Conservation (phyloP, 2,113 vertebrate genomes). For the Perca flavescens region DNA sequence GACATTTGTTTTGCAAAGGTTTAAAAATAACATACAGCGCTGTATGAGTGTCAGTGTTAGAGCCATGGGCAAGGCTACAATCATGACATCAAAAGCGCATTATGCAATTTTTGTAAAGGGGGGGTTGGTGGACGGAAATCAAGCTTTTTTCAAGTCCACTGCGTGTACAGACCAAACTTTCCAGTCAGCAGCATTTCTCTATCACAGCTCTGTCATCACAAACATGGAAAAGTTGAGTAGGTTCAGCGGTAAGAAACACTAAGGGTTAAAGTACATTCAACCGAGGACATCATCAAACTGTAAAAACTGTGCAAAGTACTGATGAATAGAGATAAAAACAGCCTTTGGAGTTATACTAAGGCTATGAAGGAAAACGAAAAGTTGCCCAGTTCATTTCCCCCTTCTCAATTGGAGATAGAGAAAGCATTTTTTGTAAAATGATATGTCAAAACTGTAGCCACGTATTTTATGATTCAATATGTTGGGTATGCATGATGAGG, state of each 20-base stretch:
- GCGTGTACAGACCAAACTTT: slow-evolving; percentile 70
- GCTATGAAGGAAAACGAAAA: background rate
- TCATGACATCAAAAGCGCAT: slow-evolving; percentile 76
- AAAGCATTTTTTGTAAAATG: slow-evolving; percentile 9
- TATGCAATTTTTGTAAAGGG: slow-evolving; percentile 75
- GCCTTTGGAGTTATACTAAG: background rate
- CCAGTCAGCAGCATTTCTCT: slow-evolving; percentile 69
- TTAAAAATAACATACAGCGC: slow-evolving; percentile 82
- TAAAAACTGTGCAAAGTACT: slow-evolving; percentile 18
- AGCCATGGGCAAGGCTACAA: slow-evolving; percentile 70
- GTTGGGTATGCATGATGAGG: background rate
- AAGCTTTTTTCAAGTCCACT: slow-evolving; percentile 68
- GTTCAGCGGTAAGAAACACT: slow-evolving; percentile 45
- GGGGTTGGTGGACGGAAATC: slow-evolving; percentile 70
- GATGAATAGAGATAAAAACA: slow-evolving; percentile 3
- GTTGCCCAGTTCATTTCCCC: background rate
- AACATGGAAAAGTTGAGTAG: slow-evolving; percentile 66
- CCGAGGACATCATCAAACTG: slow-evolving; percentile 19
- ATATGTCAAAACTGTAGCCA: background rate
- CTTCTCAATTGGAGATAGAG: background rate
- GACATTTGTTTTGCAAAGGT: slow-evolving; percentile 77
- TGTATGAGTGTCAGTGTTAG: slow-evolving; percentile 72
- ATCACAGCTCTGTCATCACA: slow-evolving; percentile 55
- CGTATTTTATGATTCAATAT: slow-evolving; percentile 16
- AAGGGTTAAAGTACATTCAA: slow-evolving; percentile 30